Evolutionary conservation across 2,888 invertebrate genomes (phyloP).

Genomic region (Phragmatobia fuliginosa): DNA sequence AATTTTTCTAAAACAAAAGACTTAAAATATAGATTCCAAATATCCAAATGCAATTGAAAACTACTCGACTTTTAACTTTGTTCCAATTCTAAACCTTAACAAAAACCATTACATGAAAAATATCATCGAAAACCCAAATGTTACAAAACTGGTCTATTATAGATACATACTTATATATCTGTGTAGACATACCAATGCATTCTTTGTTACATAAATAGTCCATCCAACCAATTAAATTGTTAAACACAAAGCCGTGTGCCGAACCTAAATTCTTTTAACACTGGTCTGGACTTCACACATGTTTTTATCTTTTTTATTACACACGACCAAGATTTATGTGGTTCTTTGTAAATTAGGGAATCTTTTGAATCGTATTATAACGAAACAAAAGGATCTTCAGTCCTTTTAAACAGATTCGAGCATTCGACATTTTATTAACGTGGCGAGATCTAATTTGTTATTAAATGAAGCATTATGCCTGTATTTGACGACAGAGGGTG

Average conservation of each 20-base stretch:
- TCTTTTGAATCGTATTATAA: conserved; percentile 51
- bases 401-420: conserved; percentile 40
- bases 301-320: conserved; percentile 44
- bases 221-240: conserved; percentile 42
- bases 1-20: too few relatives aligned
- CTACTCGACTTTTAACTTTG: not conserved
- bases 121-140: not conserved
- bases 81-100: not conserved
- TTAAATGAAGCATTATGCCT: conserved; percentile 82
- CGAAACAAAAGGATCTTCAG: conserved; percentile 55
- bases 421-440: conserved; percentile 63
- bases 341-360: conserved; percentile 50
- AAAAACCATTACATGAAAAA: not conserved
- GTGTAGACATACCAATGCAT: conserved; percentile 19
- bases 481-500: conserved; percentile 72
- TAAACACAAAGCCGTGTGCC: conserved; percentile 31
- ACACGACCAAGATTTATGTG: conserved; percentile 45
- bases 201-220: conserved; percentile 34
- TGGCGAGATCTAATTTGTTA: conserved; percentile 81
- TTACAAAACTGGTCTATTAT: not conserved
- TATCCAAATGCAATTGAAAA: too few relatives aligned
- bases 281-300: conserved; percentile 47
- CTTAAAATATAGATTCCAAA: too few relatives aligned
- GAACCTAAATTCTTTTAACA: conserved; percentile 39
- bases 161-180: not conserved